Evolutionary conservation across 1,140 invertebrate species (phyloP), one percentile per base, ranked within the genome.

Genomic region (Archivesica marissinica): DNA sequence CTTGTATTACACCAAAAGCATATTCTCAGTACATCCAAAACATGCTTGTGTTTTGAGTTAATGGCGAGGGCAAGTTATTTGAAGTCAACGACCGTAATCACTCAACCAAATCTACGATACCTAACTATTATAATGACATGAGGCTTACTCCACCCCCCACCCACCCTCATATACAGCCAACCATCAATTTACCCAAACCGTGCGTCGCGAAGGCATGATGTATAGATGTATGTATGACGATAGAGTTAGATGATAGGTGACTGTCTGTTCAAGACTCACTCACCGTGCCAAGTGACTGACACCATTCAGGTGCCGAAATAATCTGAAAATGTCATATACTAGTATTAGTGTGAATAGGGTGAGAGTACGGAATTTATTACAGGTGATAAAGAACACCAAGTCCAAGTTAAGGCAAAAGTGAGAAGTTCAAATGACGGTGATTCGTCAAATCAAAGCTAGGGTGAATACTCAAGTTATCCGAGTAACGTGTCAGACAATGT

Each of bases 281-380:
- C 91, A 92, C 91, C 91, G 91, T 56, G 91, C 88, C 59, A 92
- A 70, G 35, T 77, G 87, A 64, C 88, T 90, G 56, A 90, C 84
- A 88, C 91, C 91, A 86, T 90, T 90, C 87, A 92, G 89, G 88
- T 92, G 90, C 66, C 89, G 86, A 85, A 89, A 88, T 87, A 88
- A 88, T 88, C 89, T 91, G 90, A 86, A 87, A 87, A 79, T 64
- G 72, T 88, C 64, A 79, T 68, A 81, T 30, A 72, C 28, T 50
- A 7, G 44, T 7, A 50, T 72, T 50, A 72, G 68, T 72, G 33
- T 83, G 20, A 78, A 86, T 56, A 50, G 28, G 39, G 68, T 72
- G 33, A 28, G 59, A 66, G 39, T n/a, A 64, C 13, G 17, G 7
- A n/a, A n/a, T 28, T 38, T 41, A 78, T 23, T 61, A 13, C 25